Percentiles rank a stretch among this genome's conserved stretches.
phyloP scores from a whole-genome alignment of 2,797 vertebrate species.

The Notolepis coatsorum region DNA sequence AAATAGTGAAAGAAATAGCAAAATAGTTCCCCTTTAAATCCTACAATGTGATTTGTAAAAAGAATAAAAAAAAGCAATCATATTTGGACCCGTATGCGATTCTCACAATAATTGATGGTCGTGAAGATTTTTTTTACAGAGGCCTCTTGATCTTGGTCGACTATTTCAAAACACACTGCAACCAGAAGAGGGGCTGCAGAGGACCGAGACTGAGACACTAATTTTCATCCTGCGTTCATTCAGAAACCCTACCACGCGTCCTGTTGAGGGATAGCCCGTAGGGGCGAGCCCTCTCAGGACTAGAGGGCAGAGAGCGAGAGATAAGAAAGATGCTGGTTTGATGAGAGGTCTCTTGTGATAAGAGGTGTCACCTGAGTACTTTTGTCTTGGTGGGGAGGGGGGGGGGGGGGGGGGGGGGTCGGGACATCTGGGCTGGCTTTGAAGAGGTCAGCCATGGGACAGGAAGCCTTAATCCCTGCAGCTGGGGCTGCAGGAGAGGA shows the following conservation, averaged over 20 bases:
- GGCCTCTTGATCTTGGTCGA: conserved; percentile 59
- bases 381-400: conserved; percentile 64
- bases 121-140: no score
- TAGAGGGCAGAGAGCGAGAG: conserved; percentile 28
- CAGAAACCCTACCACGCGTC: conserved; percentile 28
- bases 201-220: conserved; percentile 33
- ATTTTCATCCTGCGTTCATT: conserved; percentile 51
- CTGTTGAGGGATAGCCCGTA: conserved; percentile 17
- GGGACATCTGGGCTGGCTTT: conserved; percentile 81
- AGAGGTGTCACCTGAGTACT: conserved; percentile 78
- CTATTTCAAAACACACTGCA: conserved; percentile 37
- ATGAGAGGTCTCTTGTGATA: conserved; percentile 66
- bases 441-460: conserved; percentile 82
- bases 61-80: no score
- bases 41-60: no score
- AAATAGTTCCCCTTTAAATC: no score
- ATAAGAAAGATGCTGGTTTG: conserved; percentile 51
- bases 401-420: conserved; percentile 49
- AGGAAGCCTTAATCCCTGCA: conserved; percentile 82
- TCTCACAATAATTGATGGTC: no score
- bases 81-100: no score
- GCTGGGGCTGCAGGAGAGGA: conserved; percentile 73
- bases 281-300: conserved; percentile 16
- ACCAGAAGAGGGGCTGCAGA: conserved; percentile 19
- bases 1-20: no score